Evolutionary conservation across 2,797 vertebrate genomes (phyloP).

Genomic region (Hemibagrus guttatus): DNA sequence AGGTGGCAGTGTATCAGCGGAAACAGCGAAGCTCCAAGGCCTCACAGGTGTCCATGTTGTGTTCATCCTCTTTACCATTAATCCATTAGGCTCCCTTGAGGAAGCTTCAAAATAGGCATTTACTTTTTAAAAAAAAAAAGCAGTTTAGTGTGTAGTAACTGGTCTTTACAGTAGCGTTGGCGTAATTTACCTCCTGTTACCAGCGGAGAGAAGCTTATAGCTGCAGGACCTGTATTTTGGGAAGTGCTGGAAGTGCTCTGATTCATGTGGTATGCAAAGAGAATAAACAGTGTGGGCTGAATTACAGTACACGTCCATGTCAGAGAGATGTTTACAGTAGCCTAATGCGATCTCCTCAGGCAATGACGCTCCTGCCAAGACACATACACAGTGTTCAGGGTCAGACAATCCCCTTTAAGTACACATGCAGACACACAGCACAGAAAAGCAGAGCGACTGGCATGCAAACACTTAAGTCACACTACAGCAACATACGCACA

Average conservation of each 20-base stretch:
- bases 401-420: constrained; percentile 30
- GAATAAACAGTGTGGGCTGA: constrained; percentile 52
- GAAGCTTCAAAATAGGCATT: not conserved
- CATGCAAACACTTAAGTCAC: not conserved
- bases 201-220: constrained; percentile 19
- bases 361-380: constrained; percentile 48
- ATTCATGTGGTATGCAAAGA: constrained; percentile 49
- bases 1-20: not conserved
- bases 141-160: not conserved
- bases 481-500: constrained; percentile 9
- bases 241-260: constrained; percentile 45
- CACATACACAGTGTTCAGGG: constrained; percentile 30
- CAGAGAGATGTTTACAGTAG: constrained; percentile 63
- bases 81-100: constrained; percentile 7
- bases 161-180: constrained; percentile 21
- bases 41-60: not conserved
- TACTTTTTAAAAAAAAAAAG: constrained; percentile 2
- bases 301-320: constrained; percentile 55
- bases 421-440: constrained; percentile 9
- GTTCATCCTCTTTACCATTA: not conserved
- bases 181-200: constrained; percentile 12
- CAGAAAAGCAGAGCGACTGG: constrained; percentile 1
- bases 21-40: not conserved
- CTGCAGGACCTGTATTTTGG: constrained; percentile 38
- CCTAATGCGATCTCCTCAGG: constrained; percentile 53